A percentile compares a stretch with the other conserved stretches of the same genome.
phyloP scores from a whole-genome alignment of 2,888 invertebrate species.

The Sceliomorpha sp. region DNA sequence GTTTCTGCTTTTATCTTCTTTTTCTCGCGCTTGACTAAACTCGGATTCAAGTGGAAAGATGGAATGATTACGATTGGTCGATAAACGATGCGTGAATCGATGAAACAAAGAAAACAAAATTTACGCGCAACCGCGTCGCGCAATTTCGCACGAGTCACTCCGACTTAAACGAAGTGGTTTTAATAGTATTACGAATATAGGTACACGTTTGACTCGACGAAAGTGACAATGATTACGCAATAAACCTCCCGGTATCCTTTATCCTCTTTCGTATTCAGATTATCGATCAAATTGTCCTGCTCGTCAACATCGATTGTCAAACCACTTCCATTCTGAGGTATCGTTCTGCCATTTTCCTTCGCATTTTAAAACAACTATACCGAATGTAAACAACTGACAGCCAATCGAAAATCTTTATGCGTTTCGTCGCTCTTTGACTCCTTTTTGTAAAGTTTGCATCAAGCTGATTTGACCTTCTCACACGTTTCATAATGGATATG shows the following conservation, averaged over 20 bases:
- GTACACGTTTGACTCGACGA: slow-evolving; percentile 33
- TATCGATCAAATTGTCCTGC: slow-evolving; percentile 23
- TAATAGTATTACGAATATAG: slow-evolving; percentile 16
- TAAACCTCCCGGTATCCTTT: slow-evolving; percentile 13
- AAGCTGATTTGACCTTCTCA: too few species aligned
- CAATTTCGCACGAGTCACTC: slow-evolving; percentile 35
- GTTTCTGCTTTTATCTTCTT: slow-evolving; percentile 36
- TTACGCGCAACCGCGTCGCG: slow-evolving; percentile 11
- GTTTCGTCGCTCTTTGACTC: not conserved
- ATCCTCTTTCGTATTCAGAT: slow-evolving; percentile 9
- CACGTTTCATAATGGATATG: not conserved
- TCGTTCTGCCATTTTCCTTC: slow-evolving; percentile 2
- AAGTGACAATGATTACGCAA: slow-evolving; percentile 39
- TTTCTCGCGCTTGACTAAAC: slow-evolving; percentile 45
- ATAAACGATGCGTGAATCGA: slow-evolving; percentile 11
- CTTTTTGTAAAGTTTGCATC: too few species aligned
- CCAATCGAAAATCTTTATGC: slow-evolving; percentile 11
- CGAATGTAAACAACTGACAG: slow-evolving; percentile 3
- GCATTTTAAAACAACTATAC: slow-evolving; percentile 3
- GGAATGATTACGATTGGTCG: slow-evolving; percentile 33
- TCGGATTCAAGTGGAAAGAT: slow-evolving; percentile 48
- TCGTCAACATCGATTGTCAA: slow-evolving; percentile 33
- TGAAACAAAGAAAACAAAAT: not conserved
- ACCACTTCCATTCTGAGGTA: slow-evolving; percentile 19
- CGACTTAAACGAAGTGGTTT: slow-evolving; percentile 9